Evolutionary conservation across 2,113 vertebrate genomes (phyloP).

Genomic region (Spheniscus mendiculus): DNA sequence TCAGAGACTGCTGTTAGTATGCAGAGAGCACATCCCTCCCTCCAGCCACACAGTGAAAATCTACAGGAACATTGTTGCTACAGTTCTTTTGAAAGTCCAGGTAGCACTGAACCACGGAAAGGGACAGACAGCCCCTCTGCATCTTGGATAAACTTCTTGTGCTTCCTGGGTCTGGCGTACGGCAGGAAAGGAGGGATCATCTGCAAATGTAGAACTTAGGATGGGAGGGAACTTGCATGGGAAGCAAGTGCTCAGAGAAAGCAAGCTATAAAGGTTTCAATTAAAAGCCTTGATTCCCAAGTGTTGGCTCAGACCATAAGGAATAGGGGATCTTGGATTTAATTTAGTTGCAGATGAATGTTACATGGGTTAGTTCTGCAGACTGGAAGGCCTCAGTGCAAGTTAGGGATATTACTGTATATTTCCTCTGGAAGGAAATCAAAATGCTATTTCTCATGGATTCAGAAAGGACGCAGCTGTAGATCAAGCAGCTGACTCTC

Average conservation of each 20-base stretch:
- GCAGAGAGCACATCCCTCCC: neutral
- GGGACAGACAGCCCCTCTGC: neutral
- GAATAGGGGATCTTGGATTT: neutral
- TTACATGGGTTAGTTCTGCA: neutral
- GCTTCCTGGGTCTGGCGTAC: accelerated
- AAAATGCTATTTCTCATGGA: conserved; percentile 62
- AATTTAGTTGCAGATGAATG: neutral
- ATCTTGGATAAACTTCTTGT: neutral
- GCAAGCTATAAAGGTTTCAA: neutral
- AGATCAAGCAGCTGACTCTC: conserved; percentile 43
- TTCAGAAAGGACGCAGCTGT: conserved; percentile 49
- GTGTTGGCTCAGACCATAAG: neutral
- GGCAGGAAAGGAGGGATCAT: neutral
- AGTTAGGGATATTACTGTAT: conserved; percentile 13
- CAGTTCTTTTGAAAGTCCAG: neutral
- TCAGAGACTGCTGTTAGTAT: neutral
- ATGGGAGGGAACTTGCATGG: neutral
- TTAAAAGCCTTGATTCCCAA: neutral
- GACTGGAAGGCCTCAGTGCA: conserved; percentile 18
- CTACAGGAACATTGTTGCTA: neutral
- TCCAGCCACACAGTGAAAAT: neutral
- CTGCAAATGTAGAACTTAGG: neutral
- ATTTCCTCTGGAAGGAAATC: conserved; percentile 65
- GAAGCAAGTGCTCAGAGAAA: neutral
- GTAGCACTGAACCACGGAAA: neutral